Evolutionary conservation across 2,113 vertebrate genomes (phyloP), one percentile per base, ranked within the genome.

Genomic region (Calyptomena viridis): DNA sequence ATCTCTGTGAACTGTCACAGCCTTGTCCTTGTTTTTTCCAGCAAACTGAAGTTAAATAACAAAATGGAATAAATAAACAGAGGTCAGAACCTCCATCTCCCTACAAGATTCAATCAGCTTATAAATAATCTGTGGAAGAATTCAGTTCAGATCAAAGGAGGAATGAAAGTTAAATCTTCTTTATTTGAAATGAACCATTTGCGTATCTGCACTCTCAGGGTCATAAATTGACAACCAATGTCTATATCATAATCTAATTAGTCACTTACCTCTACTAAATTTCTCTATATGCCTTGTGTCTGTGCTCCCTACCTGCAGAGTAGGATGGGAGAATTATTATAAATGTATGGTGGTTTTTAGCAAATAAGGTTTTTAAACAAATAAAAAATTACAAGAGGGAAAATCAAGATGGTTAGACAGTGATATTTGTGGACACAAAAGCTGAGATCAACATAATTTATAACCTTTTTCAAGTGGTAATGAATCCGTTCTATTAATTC

Each of bases 51-150:
- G 77, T 92, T 93, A 96, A 96, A 73, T 87, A 96, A 83, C 20
- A 66, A 92, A 95, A 81, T 78, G 53, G 85, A 94, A 90, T 93
- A 95, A 96, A 93, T 93, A 96, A 89, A 80, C 73, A 97, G 83
- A 89, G 93, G 94, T 89, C 94, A 95, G 50, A 79, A 95, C 35
- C 63, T 39, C 21, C 55, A 93, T 94, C 76, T 95, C 60, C 27
- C 56, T 87, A 81, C 56, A 87, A 96, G 83, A 96, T 89, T 82
- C 80, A 88, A 75, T 93, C 87, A 88, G 47, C 46, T 83, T 82
- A 94, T 80, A 93, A 93, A 94, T 90, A 94, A 94, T 73, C 74
- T 75, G 77, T 24, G 68, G 60, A 95, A 92, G 33, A 31, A 90
- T 87, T 89, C 73, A 60, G 46, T 89, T 92, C 67, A 77, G 39